Conservation (phyloP, 2,888 invertebrate species). For the Sarcophaga subvicina region DNA sequence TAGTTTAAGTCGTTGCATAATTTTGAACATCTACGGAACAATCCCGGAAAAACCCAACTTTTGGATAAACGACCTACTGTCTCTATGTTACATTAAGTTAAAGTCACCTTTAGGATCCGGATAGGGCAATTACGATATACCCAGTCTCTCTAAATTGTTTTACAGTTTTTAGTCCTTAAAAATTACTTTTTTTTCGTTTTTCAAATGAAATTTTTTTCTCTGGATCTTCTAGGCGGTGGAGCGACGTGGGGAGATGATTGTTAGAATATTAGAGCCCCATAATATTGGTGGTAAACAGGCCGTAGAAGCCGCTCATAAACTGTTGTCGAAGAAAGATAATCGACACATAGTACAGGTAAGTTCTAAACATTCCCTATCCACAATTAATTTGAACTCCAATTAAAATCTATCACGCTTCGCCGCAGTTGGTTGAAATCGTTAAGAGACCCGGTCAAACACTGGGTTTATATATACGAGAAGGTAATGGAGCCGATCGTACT, state of each 20-base stretch:
- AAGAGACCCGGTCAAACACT: constrained; percentile 99
- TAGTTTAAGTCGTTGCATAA: too few relatives aligned
- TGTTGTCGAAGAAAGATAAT: constrained; percentile 85
- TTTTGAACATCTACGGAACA: too few relatives aligned
- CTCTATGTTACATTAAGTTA: too few relatives aligned
- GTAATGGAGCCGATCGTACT: constrained; percentile 97
- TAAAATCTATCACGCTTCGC: background rate
- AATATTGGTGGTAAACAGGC: constrained; percentile 94
- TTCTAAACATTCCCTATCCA: background rate
- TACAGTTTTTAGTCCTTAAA: background rate
- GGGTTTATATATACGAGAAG: constrained; percentile 98
- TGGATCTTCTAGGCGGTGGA: constrained; percentile 87
- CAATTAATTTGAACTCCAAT: background rate
- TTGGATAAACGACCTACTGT: too few relatives aligned
- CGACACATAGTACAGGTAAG: constrained; percentile 86
- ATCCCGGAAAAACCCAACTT: too few relatives aligned
- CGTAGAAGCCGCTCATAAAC: constrained; percentile 93
- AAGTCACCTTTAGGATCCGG: too few relatives aligned
- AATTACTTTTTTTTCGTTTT: background rate
- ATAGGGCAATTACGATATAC: too few relatives aligned
- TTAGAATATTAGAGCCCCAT: constrained; percentile 93
- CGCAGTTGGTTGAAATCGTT: constrained; percentile 96
- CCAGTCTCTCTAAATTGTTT: too few relatives aligned
- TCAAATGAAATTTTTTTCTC: background rate
- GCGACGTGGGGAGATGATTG: constrained; percentile 96